Evolutionary conservation across 1,140 invertebrate genomes (phyloP).

Genomic region (Drosophila mayri): DNA sequence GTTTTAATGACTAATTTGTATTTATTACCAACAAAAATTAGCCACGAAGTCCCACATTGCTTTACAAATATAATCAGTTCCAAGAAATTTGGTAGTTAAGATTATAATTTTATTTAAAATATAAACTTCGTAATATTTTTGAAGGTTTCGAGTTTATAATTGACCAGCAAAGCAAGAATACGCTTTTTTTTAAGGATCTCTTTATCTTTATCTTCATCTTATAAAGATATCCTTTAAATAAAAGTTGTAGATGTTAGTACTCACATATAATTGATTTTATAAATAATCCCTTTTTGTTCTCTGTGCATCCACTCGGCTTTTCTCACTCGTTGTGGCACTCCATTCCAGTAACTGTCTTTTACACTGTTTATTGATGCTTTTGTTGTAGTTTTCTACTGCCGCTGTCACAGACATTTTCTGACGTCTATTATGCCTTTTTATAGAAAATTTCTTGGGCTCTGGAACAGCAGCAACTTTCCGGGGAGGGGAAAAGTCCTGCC

Average conservation of each 20-base stretch:
- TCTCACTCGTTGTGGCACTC: constrained; percentile 17
- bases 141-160: too few relatives aligned
- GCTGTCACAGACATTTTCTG: constrained; percentile 75
- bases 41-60: too few relatives aligned
- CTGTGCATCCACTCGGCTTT: constrained; percentile 9
- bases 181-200: too few relatives aligned
- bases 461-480: constrained; percentile 44
- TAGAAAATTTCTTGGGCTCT: constrained; percentile 71
- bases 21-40: background rate
- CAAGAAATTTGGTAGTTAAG: background rate
- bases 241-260: too few relatives aligned
- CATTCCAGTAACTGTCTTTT: constrained; percentile 65
- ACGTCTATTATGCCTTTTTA: constrained; percentile 81
- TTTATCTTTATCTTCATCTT: too few relatives aligned
- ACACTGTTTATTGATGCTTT: constrained; percentile 78
- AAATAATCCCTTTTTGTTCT: background rate
- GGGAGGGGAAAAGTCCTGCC: constrained; percentile 3
- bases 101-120: too few relatives aligned
- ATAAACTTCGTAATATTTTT: too few relatives aligned
- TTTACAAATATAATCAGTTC: background rate
- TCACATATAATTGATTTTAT: too few relatives aligned
- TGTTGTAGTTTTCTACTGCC: constrained; percentile 58
- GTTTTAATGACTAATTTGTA: background rate
- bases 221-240: too few relatives aligned
- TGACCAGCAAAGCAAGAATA: too few relatives aligned